phyloP scores from a whole-genome alignment of 1,140 invertebrate species.

The Halyomorpha halys region DNA sequence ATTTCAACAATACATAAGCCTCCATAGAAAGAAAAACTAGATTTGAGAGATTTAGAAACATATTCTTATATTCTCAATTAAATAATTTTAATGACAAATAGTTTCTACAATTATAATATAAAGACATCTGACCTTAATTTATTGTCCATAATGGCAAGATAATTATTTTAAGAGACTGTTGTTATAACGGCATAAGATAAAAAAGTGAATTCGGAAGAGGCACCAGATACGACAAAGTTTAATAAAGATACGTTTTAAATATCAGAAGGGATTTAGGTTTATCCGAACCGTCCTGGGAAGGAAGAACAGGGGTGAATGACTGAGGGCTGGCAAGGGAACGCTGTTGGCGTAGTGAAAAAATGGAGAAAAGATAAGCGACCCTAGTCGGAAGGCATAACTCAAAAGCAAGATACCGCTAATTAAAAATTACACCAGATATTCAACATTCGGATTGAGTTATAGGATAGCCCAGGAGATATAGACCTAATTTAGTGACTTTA shows the following conservation, averaged over 20 bases:
- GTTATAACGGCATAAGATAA: no score
- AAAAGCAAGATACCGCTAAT: constrained; percentile 28
- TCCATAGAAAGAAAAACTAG: no score
- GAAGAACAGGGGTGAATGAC: neutral
- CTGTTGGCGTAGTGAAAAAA: constrained; percentile 14
- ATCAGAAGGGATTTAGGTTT: neutral
- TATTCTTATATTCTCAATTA: no score
- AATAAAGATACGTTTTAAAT: neutral
- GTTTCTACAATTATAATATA: no score
- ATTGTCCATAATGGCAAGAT: no score
- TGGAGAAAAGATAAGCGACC: constrained; percentile 22
- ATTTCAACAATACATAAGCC: no score
- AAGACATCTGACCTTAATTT: no score
- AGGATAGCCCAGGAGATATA: constrained; percentile 22
- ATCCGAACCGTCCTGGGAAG: constrained; percentile 1
- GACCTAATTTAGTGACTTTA: constrained; percentile 28
- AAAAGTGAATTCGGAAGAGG: no score
- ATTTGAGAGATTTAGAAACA: no score
- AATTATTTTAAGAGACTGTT: no score
- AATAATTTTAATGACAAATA: no score
- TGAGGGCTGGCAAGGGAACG: neutral
- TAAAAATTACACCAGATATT: constrained; percentile 30
- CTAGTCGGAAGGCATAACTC: constrained; percentile 26
- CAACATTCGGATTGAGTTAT: constrained; percentile 23
- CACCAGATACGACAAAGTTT: no score